Percentiles rank a stretch among this genome's conserved stretches.
Conservation (phyloP, 2,888 invertebrate genomes). For the Leucophenga maculata region DNA sequence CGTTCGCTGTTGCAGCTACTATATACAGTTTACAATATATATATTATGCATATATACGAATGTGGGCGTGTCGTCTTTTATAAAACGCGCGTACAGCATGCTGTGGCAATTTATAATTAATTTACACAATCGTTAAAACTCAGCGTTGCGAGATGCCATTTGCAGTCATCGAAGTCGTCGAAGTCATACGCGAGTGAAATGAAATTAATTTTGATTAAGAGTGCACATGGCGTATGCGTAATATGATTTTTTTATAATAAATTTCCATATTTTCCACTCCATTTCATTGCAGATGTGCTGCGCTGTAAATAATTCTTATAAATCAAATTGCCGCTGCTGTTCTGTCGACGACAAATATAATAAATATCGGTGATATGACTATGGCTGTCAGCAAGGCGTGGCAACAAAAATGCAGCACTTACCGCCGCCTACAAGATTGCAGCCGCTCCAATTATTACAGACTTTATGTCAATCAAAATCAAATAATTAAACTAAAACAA, state of each 20-base stretch:
- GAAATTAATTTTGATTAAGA: conserved; percentile 17
- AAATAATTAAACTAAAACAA: not conserved
- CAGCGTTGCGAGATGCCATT: not conserved
- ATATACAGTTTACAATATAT: too few species aligned
- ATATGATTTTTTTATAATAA: not conserved
- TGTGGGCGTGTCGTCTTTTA: too few species aligned
- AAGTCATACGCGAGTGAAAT: not conserved
- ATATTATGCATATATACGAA: too few species aligned
- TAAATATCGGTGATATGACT: too few species aligned
- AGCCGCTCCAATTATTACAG: not conserved
- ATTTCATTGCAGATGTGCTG: conserved; percentile 12
- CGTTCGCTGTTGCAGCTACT: too few species aligned
- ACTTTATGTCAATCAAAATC: conserved; percentile 16
- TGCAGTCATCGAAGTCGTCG: not conserved
- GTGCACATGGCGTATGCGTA: conserved; percentile 9
- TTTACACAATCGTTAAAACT: conserved; percentile 20
- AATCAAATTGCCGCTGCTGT: not conserved
- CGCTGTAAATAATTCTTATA: conserved; percentile 3
- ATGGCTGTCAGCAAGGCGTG: too few species aligned
- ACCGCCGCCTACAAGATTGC: too few species aligned
- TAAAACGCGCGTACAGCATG: not conserved
- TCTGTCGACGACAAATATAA: too few species aligned
- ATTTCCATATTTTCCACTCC: not conserved
- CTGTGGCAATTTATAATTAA: conserved; percentile 21
- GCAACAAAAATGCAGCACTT: too few species aligned